Evolutionary conservation across 2,797 vertebrate genomes (phyloP).

Genomic region (Phoebastria nigripes): DNA sequence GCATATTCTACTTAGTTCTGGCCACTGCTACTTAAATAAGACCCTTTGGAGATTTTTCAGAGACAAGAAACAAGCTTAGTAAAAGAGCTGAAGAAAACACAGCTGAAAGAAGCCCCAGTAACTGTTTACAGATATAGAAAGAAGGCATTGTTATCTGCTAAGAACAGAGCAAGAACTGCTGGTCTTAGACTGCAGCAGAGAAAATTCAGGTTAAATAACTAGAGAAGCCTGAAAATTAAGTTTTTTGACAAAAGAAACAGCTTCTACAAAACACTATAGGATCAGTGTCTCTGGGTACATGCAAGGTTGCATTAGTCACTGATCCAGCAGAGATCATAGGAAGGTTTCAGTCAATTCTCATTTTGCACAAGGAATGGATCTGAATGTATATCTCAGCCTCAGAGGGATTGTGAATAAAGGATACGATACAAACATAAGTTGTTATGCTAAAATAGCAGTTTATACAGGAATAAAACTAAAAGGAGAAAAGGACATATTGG

Average conservation of each 20-base stretch:
- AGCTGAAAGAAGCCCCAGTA: background rate
- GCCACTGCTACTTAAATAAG: background rate
- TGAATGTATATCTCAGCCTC: slow-evolving; percentile 32
- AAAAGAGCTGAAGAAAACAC: background rate
- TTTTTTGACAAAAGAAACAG: slow-evolving; percentile 30
- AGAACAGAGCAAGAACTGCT: background rate
- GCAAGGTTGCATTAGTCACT: slow-evolving; percentile 32
- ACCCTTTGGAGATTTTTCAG: background rate
- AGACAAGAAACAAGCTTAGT: background rate
- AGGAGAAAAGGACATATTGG: background rate
- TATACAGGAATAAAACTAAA: background rate
- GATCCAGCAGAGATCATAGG: slow-evolving; percentile 63
- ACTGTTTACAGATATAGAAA: background rate
- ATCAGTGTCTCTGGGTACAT: slow-evolving; percentile 30
- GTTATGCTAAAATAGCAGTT: slow-evolving; percentile 41
- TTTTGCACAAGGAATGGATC: slow-evolving; percentile 12
- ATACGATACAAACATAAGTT: slow-evolving; percentile 54
- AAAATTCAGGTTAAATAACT: background rate
- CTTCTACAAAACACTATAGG: slow-evolving; percentile 6
- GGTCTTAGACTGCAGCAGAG: background rate
- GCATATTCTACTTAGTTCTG: background rate
- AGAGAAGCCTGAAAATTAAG: slow-evolving; percentile 15
- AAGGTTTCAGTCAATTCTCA: slow-evolving; percentile 35
- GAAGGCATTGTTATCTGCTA: background rate
- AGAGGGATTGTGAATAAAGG: slow-evolving; percentile 50